These are phyloP conservation scores for Phyllotreta cruciferae DNA, from an alignment of 2,888 invertebrate genomes.

Conservation along the genomic window DNA sequence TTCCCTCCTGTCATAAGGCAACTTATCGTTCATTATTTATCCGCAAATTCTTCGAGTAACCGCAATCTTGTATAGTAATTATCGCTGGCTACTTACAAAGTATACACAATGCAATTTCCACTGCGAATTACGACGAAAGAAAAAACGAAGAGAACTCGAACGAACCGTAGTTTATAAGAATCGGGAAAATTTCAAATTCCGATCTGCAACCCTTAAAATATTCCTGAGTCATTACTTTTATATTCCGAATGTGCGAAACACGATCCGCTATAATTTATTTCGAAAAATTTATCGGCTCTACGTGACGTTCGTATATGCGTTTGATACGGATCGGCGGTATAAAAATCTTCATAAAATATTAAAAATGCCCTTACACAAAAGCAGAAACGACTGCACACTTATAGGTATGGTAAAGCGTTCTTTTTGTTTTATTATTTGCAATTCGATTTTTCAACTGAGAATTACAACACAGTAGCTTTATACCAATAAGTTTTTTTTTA, in stretches of 20 bases:
- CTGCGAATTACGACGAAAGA: slow-evolving; percentile 2
- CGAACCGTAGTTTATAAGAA: slow-evolving; percentile 11
- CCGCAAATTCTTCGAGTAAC: background rate
- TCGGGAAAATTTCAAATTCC: slow-evolving; percentile 28
- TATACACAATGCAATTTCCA: background rate
- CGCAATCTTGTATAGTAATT: slow-evolving; percentile 1
- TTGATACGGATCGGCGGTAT: slow-evolving; percentile 38
- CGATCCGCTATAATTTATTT: slow-evolving; percentile 39
- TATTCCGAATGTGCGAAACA: slow-evolving; percentile 37
- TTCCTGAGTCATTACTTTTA: slow-evolving; percentile 35
- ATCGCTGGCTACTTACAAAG: background rate
- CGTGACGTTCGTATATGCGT: slow-evolving; percentile 40
- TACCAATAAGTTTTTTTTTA: too few species aligned
- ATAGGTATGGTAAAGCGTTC: too few species aligned
- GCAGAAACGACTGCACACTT: slow-evolving; percentile 13
- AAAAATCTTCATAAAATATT: slow-evolving; percentile 42
- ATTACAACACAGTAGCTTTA: too few species aligned
- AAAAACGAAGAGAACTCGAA: slow-evolving; percentile 5
- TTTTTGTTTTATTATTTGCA: too few species aligned
- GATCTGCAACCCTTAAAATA: slow-evolving; percentile 27
- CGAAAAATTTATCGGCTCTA: slow-evolving; percentile 39
- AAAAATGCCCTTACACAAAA: slow-evolving; percentile 32
- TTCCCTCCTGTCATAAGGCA: too few species aligned
- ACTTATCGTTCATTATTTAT: too few species aligned
- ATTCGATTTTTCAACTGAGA: too few species aligned